Base-by-base conservation (phyloP, 1,140 invertebrate genomes). In the Phortica variegata region DNA sequence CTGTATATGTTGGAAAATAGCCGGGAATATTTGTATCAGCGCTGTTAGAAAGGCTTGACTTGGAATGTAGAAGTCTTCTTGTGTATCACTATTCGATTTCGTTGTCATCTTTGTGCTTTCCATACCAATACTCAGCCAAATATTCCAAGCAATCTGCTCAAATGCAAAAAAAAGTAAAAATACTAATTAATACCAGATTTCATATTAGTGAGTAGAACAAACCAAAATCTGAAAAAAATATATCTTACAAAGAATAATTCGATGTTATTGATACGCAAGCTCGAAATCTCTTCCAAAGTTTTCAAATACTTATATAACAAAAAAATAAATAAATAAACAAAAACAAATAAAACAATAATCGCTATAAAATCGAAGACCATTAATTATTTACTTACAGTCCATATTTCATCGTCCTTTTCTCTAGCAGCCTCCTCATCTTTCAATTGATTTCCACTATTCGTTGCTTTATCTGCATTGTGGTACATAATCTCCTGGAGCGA, bases 401-500 rank as follows among this genome's bases (percentile, higher is more conserved):
- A 93, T 41, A 91, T 80, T 38, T 84, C 80, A 49, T 82, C 80
- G 5, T 84, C 80, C 50, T 84, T 63, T 23, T 69, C 60, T 48
- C 63, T 40, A 23, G 61, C 33, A 31, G 61, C 29, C 52, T 75
- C 63, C 2, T 56, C 61, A 50, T 69, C 60, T 41, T 73, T 73
- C 0, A 59, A 43, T 1, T 5, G 74, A 61, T 6, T 66, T 75
- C 12, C 71, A 37, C 0, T 51, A 31, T 16, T 54, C 79, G 17
- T 76, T 77, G 31, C 53, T 32, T 45, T 61, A 32, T 43, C 49
- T 1, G 58, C 49, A 21, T 73, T 75, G 47, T 75, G 62, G 61
- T 87, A 87, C 37, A 95, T 80, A 57, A 97, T 91, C 77, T 97
- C 94, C 79, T 97, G 93, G 73, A 98, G 92, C 17, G 94, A 94